A percentile compares a stretch with the other conserved stretches of the same genome.
phyloP scores from a whole-genome alignment of 2,797 vertebrate species.

The Echeneis naucrates region DNA sequence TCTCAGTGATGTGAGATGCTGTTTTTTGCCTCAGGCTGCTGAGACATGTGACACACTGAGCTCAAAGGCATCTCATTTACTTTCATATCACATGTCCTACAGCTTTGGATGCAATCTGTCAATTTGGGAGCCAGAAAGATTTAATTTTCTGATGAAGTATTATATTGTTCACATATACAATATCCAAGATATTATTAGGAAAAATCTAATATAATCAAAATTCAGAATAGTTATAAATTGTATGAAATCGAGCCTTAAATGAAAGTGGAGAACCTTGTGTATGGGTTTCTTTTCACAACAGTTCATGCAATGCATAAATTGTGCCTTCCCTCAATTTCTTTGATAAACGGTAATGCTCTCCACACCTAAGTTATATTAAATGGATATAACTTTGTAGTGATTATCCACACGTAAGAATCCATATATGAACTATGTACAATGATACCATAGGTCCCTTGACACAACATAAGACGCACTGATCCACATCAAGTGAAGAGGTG shows the following conservation, averaged over 20 bases:
- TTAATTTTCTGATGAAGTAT: slow-evolving; percentile 20
- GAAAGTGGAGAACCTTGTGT: not conserved
- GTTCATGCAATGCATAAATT: slow-evolving; percentile 22
- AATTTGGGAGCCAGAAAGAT: slow-evolving; percentile 3
- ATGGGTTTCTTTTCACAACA: not conserved
- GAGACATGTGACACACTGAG: not conserved
- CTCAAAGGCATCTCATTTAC: not conserved
- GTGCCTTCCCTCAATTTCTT: not conserved
- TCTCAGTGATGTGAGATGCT: not conserved
- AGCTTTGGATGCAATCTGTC: not conserved
- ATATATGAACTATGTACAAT: slow-evolving; percentile 1
- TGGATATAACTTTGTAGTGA: not conserved
- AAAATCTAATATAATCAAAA: slow-evolving; percentile 7
- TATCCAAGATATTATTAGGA: too few relatives aligned
- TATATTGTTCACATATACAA: not conserved
- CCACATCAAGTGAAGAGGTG: slow-evolving; percentile 9
- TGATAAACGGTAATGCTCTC: too few relatives aligned
- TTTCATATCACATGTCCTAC: not conserved
- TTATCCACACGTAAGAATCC: not conserved
- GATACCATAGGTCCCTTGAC: not conserved
- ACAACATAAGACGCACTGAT: slow-evolving; percentile 14
- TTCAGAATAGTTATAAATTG: not conserved
- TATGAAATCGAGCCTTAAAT: not conserved
- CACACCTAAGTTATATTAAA: too few relatives aligned
- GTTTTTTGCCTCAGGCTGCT: slow-evolving; percentile 4